These are phyloP conservation scores for Lepidocyrtinus sp. DNA, from an alignment of 2,888 invertebrate genomes.

Conservation along the genomic window DNA sequence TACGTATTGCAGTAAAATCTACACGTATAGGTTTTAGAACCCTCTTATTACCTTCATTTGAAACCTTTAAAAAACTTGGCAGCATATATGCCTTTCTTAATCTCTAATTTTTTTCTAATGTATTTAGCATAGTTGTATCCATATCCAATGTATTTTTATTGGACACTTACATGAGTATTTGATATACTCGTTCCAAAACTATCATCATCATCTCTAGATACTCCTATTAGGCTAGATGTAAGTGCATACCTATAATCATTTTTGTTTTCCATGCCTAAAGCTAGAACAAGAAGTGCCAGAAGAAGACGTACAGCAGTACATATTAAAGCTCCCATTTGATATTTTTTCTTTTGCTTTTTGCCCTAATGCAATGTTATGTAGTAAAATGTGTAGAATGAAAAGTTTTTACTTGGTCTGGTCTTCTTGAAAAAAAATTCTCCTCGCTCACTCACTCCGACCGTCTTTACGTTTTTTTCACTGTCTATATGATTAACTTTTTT, in stretches of 20 bases:
- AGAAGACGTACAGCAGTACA: neutral
- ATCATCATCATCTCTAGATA: neutral
- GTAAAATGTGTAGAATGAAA: neutral
- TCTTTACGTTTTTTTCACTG: neutral
- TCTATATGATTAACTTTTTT: neutral
- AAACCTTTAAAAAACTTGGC: neutral
- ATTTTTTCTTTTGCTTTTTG: no score
- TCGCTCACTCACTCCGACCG: neutral
- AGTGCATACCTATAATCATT: neutral
- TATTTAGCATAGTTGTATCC: neutral
- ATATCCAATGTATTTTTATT: neutral
- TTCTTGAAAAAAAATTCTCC: neutral
- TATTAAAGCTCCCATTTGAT: no score
- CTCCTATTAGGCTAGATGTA: neutral
- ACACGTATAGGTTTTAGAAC: neutral
- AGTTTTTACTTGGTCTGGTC: neutral
- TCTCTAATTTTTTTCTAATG: neutral
- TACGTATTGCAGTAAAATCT: neutral
- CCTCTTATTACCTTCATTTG: neutral
- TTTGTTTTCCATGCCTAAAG: neutral
- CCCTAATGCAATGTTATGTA: neutral
- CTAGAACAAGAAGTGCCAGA: neutral
- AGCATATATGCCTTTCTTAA: neutral
- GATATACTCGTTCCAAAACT: neutral
- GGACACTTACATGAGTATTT: neutral